phyloP scores from a whole-genome alignment of 2,888 invertebrate genomes.

The Coleophora deauratella region DNA sequence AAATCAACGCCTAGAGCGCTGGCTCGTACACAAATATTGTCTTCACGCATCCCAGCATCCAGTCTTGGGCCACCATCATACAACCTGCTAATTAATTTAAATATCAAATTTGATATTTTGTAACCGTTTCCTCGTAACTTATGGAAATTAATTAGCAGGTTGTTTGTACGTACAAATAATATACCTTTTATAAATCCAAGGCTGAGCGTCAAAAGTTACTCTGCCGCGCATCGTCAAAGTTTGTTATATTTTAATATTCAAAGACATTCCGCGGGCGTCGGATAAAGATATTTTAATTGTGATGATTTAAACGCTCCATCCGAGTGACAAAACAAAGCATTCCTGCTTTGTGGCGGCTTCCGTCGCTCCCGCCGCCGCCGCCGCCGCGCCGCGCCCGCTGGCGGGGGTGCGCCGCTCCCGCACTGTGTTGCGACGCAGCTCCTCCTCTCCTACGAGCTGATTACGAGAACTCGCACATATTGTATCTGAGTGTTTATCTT shows the following conservation, averaged over 20 bases:
- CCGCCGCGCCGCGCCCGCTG: neutral
- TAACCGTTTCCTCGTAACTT: no score
- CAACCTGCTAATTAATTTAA: no score
- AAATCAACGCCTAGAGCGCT: no score
- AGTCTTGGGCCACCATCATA: no score
- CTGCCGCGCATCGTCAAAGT: slow-evolving; percentile 8
- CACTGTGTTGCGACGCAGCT: neutral
- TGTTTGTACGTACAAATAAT: no score
- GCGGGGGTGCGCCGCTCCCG: neutral
- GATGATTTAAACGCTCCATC: slow-evolving; percentile 48
- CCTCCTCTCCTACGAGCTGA: neutral
- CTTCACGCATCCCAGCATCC: no score
- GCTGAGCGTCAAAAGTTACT: no score
- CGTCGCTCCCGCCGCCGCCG: slow-evolving; percentile 6
- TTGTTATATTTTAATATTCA: slow-evolving; percentile 37
- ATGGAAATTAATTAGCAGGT: no score
- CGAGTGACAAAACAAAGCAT: slow-evolving; percentile 44
- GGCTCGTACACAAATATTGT: no score
- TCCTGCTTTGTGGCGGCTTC: slow-evolving; percentile 25
- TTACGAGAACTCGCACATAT: no score
- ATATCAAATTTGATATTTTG: no score
- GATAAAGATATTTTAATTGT: slow-evolving; percentile 51
- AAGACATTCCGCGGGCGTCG: slow-evolving; percentile 43
- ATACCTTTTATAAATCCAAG: no score
- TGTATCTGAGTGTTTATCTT: slow-evolving; percentile 1